A percentile compares a stretch with the other conserved stretches of the same genome.
Conservation (phyloP, 2,888 invertebrate species). For the Tolmerus cingulatus region DNA sequence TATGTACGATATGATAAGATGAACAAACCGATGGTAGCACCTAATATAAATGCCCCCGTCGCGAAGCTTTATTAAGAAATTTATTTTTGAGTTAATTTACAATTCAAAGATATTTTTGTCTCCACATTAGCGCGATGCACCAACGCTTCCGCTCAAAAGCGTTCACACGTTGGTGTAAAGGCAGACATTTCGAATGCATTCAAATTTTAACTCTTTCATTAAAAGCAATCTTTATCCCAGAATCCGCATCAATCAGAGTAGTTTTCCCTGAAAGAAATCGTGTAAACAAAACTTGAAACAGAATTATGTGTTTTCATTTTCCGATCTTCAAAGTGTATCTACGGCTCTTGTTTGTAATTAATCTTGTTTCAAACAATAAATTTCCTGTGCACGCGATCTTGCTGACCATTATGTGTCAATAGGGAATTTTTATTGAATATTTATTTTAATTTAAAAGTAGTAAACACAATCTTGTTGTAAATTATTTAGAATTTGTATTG, state of each 20-base stretch:
- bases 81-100: neutral
- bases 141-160: neutral
- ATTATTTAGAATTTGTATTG: neutral
- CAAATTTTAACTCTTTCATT: neutral
- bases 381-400: neutral
- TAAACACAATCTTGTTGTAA: neutral
- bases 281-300: neutral
- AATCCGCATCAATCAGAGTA: neutral
- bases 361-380: neutral
- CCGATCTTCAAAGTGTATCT: neutral
- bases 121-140: neutral
- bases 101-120: neutral
- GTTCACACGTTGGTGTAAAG: neutral
- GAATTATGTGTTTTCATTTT: neutral
- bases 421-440: neutral
- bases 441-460: neutral
- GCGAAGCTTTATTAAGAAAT: neutral
- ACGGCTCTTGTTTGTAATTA: neutral
- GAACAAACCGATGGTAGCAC: neutral
- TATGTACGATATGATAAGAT: neutral
- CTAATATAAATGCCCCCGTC: neutral
- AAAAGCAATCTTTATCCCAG: neutral
- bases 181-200: neutral
- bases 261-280: neutral
- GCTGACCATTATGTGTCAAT: neutral